These are phyloP conservation scores for Gobius niger DNA, from an alignment of 2,113 vertebrate genomes.

Conservation along the genomic window DNA sequence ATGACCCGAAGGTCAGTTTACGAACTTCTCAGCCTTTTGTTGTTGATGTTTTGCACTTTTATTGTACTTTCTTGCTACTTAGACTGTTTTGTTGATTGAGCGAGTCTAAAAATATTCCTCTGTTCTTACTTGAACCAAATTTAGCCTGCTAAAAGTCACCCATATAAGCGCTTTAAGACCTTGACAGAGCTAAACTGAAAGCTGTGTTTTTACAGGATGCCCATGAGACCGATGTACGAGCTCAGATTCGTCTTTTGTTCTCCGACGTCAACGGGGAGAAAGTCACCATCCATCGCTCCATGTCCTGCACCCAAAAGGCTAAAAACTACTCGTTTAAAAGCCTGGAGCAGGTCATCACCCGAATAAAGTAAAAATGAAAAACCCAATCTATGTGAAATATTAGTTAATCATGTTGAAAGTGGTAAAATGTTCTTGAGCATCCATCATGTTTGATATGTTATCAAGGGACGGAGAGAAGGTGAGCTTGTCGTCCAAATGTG, in stretches of 20 bases:
- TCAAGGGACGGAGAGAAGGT: constrained; percentile 84
- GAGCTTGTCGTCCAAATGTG: constrained; percentile 94
- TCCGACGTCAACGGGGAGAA: constrained; percentile 86
- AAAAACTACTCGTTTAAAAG: constrained; percentile 92
- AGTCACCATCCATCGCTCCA: constrained; percentile 88
- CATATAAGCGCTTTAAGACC: background rate
- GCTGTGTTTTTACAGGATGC: constrained; percentile 79
- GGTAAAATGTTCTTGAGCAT: background rate
- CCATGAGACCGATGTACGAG: constrained; percentile 93
- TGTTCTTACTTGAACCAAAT: background rate
- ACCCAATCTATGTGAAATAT: background rate
- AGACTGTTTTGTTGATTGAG: too few relatives aligned
- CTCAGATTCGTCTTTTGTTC: constrained; percentile 92
- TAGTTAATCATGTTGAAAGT: background rate
- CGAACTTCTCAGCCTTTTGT: background rate
- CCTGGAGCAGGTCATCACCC: constrained; percentile 90
- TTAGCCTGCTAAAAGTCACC: background rate
- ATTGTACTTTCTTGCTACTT: background rate
- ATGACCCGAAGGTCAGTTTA: constrained; percentile 90
- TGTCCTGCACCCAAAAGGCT: constrained; percentile 92
- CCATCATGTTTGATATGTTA: background rate
- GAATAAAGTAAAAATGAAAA: constrained; percentile 78
- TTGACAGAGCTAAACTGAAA: background rate
- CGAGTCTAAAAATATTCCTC: background rate
- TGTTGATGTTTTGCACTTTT: background rate